A percentile compares a stretch with the other conserved stretches of the same genome.
These are phyloP conservation scores for Catocala fraxini DNA, from an alignment of 2,888 invertebrate species.

Conservation along the genomic window DNA sequence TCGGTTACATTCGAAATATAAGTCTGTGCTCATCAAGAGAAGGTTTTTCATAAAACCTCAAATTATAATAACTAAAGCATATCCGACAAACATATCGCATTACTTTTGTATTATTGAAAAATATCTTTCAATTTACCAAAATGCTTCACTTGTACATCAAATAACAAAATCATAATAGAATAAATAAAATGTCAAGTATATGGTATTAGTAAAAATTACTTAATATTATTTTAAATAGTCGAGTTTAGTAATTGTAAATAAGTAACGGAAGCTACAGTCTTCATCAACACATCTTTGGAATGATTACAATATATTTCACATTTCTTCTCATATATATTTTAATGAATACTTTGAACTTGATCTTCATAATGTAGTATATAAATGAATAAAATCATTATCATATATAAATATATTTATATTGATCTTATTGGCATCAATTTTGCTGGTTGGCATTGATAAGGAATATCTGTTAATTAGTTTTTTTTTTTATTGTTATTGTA, in stretches of 20 bases:
- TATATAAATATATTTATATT: constrained; percentile 44
- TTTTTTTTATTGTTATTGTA: constrained; percentile 48
- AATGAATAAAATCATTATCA: constrained; percentile 43
- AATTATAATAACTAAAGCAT: no score
- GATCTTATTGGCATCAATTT: constrained; percentile 68
- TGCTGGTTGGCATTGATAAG: constrained; percentile 66
- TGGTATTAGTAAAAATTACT: constrained; percentile 23
- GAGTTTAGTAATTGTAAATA: constrained; percentile 18
- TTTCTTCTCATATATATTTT: constrained; percentile 34
- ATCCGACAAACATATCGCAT: no score
- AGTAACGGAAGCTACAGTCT: constrained; percentile 63
- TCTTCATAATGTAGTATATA: constrained; percentile 49
- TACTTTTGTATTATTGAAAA: no score
- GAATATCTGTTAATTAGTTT: constrained; percentile 54
- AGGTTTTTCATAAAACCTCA: no score
- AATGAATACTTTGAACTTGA: constrained; percentile 39
- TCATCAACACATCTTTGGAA: constrained; percentile 80
- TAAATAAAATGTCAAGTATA: constrained; percentile 13
- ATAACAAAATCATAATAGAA: constrained; percentile 19
- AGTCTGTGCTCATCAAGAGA: no score
- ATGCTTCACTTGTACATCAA: constrained; percentile 17
- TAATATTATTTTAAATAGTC: constrained; percentile 18
- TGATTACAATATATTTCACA: constrained; percentile 63
- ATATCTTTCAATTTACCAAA: no score
- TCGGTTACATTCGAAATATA: no score